Conservation (phyloP, 35 echinoderm and acorn worm species). For the Holothuria glaberrima region DNA sequence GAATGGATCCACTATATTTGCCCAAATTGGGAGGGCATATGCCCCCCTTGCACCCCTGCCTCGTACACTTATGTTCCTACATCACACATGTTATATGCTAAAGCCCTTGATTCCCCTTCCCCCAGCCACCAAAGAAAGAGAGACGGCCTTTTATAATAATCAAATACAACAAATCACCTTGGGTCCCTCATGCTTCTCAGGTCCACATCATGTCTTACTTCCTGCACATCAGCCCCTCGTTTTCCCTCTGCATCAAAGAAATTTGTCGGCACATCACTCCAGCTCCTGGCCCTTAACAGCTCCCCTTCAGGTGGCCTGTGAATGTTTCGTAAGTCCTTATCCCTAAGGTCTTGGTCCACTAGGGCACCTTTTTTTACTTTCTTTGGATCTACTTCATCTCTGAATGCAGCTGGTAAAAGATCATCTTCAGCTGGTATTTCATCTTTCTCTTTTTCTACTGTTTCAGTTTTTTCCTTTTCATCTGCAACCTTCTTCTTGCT, state of each 20-base stretch:
- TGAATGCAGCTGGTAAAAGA: constrained; percentile 44
- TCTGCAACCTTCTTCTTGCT: neutral
- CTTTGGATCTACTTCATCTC: constrained; percentile 40
- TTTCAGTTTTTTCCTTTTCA: neutral
- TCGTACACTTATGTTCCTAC: too few relatives aligned
- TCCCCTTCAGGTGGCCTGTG: neutral
- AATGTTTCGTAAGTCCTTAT: too few relatives aligned
- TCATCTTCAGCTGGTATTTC: neutral
- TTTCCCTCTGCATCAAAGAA: constrained; percentile 58
- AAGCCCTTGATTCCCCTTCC: too few relatives aligned
- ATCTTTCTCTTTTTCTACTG: neutral
- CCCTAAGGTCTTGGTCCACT: constrained; percentile 42
- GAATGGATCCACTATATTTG: too few relatives aligned
- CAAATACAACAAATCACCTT: too few relatives aligned
- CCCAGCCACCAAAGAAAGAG: too few relatives aligned
- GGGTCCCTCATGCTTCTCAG: neutral
- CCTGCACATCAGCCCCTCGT: constrained; percentile 9
- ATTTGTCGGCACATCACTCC: constrained; percentile 49
- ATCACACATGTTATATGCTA: too few relatives aligned
- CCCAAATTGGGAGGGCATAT: too few relatives aligned
- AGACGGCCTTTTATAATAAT: too few relatives aligned
- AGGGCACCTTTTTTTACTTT: too few relatives aligned
- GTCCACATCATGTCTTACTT: constrained; percentile 36
- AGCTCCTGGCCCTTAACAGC: constrained; percentile 23
- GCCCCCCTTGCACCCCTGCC: too few relatives aligned